These are phyloP conservation scores for Tanaodytes sp. DNA, from an alignment of 2,888 invertebrate species.

Conservation along the genomic window DNA sequence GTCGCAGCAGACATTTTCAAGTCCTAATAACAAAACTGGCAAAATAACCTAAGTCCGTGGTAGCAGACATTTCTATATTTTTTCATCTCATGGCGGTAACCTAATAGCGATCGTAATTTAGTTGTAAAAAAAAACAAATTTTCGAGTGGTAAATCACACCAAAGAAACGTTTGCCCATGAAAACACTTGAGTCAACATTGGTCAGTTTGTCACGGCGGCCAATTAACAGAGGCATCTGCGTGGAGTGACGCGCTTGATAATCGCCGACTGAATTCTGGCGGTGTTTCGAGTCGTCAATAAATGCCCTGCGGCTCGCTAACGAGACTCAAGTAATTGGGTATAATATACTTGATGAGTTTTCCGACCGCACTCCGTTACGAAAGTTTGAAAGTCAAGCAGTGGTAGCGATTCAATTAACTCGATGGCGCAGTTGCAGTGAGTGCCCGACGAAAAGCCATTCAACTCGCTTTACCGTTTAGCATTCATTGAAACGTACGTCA, in stretches of 20 bases:
- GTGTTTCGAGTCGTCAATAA: constrained; percentile 36
- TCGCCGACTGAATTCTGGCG: constrained; percentile 11
- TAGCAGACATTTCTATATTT: no score
- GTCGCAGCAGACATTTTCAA: no score
- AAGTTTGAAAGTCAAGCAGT: constrained; percentile 49
- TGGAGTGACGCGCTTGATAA: constrained; percentile 16
- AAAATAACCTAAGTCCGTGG: no score
- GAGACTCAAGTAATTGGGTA: constrained; percentile 37
- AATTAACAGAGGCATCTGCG: background rate
- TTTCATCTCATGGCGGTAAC: no score
- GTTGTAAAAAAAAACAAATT: no score
- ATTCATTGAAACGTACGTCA: constrained; percentile 47
- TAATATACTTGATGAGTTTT: constrained; percentile 49
- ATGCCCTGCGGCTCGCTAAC: constrained; percentile 23
- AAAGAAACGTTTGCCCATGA: background rate
- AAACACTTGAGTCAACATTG: background rate
- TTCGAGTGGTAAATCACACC: no score
- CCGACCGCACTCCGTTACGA: constrained; percentile 36
- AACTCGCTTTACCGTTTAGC: constrained; percentile 44
- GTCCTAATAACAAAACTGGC: no score
- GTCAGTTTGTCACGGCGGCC: background rate
- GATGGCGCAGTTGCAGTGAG: constrained; percentile 29
- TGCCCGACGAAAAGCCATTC: constrained; percentile 43
- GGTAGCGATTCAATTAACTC: constrained; percentile 52
- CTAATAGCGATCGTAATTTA: no score